Evolutionary conservation across 2,888 invertebrate species (phyloP), one percentile per base, ranked within the genome.

Genomic region (Heliconius ethilla): DNA sequence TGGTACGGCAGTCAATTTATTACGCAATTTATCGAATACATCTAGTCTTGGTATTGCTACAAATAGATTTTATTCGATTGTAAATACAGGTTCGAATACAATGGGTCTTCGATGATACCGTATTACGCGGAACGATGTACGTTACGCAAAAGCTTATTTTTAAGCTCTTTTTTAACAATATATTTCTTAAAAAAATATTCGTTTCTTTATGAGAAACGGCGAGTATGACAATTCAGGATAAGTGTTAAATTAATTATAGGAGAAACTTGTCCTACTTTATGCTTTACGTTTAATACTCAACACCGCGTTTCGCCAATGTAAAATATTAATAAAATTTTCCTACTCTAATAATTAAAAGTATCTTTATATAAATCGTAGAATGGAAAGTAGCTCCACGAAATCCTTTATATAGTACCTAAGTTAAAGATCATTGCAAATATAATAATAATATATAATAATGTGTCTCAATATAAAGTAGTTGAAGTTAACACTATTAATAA

Each of bases 1-100:
- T 85, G 86, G 85, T 85, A 85, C 87, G 85, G 86, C 87, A 86
- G 88, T 87, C 89, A 90, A 91, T 92, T 92, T 92, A 92, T 93
- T 90, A 90, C 85, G 86, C 86, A 84, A 86, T 91, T 91, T 91
- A 90, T 86, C 78, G 82, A 83, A 84, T 86, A 86, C 87, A 91
- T 92, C 91, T 87, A 85, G 79, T 74, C 55, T 78, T 29, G 76
- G 70, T 78, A 78, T 78, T 70, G 75, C 86, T 88, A 87, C 86
- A 86, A 89, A 87, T 85, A 83, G 87, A 83, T 83, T 78, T 76
- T 78, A 70, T 81, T 81, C 81, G 81, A 80, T 82, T 81, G 81
- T 82, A 75, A 77, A 80, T 79, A 78, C 81, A 76, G 75, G 79
- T 80, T 80, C 79, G 79, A 77, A 67, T 70, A 70, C 55, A 70